Evolutionary conservation across 2,113 vertebrate genomes (phyloP), one percentile per base, ranked within the genome.

Genomic region (Trematocara nigrifrons): DNA sequence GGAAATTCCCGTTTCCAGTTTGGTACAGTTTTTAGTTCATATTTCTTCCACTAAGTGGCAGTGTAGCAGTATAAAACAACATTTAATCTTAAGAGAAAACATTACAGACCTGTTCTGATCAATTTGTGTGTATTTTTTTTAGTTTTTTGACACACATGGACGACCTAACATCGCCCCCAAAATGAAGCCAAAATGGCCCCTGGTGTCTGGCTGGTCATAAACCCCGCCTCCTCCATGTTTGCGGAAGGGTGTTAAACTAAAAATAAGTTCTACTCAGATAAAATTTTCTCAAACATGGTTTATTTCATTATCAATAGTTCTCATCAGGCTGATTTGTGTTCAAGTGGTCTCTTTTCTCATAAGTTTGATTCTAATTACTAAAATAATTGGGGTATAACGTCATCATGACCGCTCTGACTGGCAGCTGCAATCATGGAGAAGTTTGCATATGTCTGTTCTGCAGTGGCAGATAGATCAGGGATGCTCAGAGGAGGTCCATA

Each of bases 1-100:
- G 18, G 2, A 9, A 29, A 13, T n/a, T 26, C 20, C 11, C n/a
- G 7, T 56, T 42, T 40, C 22, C 12, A 7, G 10, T 80, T 66
- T 52, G 20, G 35, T 7, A 57, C 10, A 20, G 8, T 52, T 61
- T 18, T 83, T 66, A 57, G 31, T 74, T 56, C 38, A 53, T n/a
- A 52, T 9, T 18, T 6, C 15, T 38, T 53, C 92, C 92, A 87
- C 88, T 84, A 47, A 45, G 90, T 51, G 92, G 90, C 90, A 86
- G 82, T 57, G 47, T 3, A 47, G 83, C 57, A 54, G 74, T 49
- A 45, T 35, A 38, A 76, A 57, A 56, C 33, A 80, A 31, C 3
- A 66, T 42, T 18, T 5, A 4, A 45, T 29, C 11, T 1, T 26
- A 10, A 47, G 6, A 29, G 9, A 9, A 31, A 31, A 38, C 9